Conservation (phyloP, 2,113 vertebrate genomes). For the Tursiops truncatus region DNA sequence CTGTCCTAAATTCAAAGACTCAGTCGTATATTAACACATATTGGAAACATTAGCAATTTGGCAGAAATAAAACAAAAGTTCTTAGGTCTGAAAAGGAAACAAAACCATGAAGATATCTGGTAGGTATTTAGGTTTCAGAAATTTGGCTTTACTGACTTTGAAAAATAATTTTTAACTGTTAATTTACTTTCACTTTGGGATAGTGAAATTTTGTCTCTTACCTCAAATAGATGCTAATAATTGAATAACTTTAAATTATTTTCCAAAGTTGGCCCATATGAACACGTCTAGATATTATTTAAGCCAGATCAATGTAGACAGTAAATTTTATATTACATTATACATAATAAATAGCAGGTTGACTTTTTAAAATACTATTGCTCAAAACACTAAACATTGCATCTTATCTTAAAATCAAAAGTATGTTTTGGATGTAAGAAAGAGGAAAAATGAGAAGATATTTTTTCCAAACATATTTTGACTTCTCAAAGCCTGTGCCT, state of each 20-base stretch:
- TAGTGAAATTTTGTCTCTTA: not conserved
- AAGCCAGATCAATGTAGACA: not conserved
- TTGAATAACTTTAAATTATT: slow-evolving; percentile 8
- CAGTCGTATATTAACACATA: not conserved
- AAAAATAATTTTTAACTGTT: not conserved
- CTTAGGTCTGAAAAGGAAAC: not conserved
- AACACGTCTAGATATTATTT: not conserved
- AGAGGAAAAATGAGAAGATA: not conserved
- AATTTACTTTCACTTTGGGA: not conserved
- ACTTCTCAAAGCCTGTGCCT: not conserved
- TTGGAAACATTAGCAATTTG: not conserved
- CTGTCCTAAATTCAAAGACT: not conserved
- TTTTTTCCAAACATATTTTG: not conserved
- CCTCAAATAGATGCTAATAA: not conserved
- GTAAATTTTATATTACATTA: not conserved
- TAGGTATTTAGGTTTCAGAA: not conserved
- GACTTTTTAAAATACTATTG: not conserved
- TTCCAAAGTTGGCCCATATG: not conserved
- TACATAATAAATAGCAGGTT: not conserved
- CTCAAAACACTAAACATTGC: not conserved
- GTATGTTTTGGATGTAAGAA: not conserved
- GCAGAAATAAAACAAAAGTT: not conserved
- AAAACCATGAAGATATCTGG: not conserved
- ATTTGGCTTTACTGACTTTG: not conserved
- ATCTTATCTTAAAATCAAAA: not conserved